These are phyloP conservation scores for Ardeotis arabs DNA, from an alignment of 2,113 vertebrate species.

Conservation along the genomic window DNA sequence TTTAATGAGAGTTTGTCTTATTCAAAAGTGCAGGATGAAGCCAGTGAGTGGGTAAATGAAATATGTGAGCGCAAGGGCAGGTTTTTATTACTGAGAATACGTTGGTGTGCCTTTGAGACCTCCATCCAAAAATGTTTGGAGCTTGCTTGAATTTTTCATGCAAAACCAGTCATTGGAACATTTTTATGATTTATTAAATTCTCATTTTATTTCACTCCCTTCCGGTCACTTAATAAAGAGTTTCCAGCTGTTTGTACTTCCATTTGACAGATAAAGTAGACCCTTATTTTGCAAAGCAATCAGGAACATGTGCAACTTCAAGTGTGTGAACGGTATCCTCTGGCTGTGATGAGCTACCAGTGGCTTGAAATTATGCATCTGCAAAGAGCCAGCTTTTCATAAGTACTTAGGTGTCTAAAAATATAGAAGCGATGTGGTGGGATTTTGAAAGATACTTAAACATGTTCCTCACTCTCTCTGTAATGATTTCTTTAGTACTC, in stretches of 20 bases:
- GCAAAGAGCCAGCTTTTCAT: background rate
- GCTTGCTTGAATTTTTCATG: slow-evolving; percentile 6
- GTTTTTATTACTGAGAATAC: slow-evolving; percentile 23
- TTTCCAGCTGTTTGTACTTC: slow-evolving; percentile 37
- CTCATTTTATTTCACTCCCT: slow-evolving; percentile 51
- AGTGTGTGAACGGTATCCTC: background rate
- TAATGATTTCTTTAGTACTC: background rate
- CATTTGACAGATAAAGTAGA: slow-evolving; percentile 4
- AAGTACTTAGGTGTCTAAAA: background rate
- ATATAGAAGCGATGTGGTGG: background rate
- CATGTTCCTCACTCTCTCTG: background rate
- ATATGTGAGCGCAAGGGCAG: background rate
- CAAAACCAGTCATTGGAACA: background rate
- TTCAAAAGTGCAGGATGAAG: slow-evolving; percentile 35
- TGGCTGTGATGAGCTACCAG: background rate
- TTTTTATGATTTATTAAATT: slow-evolving; percentile 45
- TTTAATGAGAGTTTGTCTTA: slow-evolving; percentile 54
- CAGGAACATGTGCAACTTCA: background rate
- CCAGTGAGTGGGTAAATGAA: slow-evolving; percentile 23
- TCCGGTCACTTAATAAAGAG: slow-evolving; percentile 5
- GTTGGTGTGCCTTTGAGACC: background rate
- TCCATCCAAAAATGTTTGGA: background rate
- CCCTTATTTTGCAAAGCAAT: background rate
- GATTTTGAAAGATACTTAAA: background rate
- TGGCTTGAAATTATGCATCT: background rate